Evolutionary conservation across 1,140 invertebrate species (phyloP), one percentile per base, ranked within the genome.

Genomic region (Tetramorium parvispinum): DNA sequence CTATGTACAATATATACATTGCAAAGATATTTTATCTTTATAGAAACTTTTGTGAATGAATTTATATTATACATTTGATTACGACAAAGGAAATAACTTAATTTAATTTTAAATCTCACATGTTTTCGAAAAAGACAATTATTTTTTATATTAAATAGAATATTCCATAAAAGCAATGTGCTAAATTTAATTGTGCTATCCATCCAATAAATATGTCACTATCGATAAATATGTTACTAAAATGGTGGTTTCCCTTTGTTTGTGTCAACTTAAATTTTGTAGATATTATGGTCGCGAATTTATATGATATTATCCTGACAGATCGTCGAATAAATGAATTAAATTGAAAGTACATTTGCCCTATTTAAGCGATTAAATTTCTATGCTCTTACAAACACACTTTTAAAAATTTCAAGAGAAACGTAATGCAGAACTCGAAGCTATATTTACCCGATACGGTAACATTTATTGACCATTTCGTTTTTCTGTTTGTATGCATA

Each of bases 381-480:
- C 10, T 13, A 7, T 57, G 51, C 13, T 46, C 32, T 65, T 40
- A 51, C 43, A 6, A 24, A n/a, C n/a, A 24, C 27, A 24, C 27
- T 66, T 46, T 53, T 40, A 43, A 71, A 51, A 53, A 81, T 70
- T 81, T 81, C 37, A 27, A 40, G 6, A 32, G 13, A 37, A 63
- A 32, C 0, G 24, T 53, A 53, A 55, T 46, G 40, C 24, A 43
- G 37, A 53, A 53, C 10, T 11, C 4, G 16, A 37, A 40, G 32
- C 43, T 66, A 70, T 24, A 40, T 24, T 79, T 53, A 40, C 3
- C 10, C 43, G 32, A 24, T 53, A 46, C 43, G 76, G 49, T 37
- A 79, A 71, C 51, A 82, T 82, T 70, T 71, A 82, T 82, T 27
- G 78, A 71, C 40, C 24, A 71, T 71, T 82, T 82, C 21, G 21